Evolutionary conservation across 1,140 invertebrate genomes (phyloP).

Genomic region (Medauroidea extradentata): DNA sequence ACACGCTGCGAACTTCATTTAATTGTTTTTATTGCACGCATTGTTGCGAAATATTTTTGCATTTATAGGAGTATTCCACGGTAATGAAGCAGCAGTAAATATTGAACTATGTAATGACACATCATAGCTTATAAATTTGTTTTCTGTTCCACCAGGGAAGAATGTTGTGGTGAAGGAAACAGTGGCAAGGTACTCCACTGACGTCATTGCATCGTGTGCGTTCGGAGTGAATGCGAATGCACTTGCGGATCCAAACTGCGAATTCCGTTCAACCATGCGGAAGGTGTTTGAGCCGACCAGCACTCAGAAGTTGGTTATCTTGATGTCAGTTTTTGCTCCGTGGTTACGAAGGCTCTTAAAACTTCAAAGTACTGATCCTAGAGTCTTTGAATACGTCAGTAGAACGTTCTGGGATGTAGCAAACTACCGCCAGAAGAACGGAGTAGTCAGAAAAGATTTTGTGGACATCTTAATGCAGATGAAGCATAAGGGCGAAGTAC

Average conservation of each 20-base stretch:
- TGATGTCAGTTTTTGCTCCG: conserved; percentile 23
- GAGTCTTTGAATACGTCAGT: conserved; percentile 23
- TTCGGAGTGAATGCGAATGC: conserved; percentile 36
- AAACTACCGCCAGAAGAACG: conserved; percentile 25
- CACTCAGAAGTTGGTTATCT: conserved; percentile 20
- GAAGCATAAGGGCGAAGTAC: conserved; percentile 1
- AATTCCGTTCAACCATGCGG: conserved; percentile 33
- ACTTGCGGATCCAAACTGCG: conserved; percentile 30
- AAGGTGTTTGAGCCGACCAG: conserved; percentile 28
- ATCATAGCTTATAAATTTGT: no score
- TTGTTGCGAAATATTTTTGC: no score
- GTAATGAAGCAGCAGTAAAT: no score
- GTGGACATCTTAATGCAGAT: conserved; percentile 12
- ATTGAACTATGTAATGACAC: no score
- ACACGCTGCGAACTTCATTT: no score
- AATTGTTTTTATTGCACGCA: no score
- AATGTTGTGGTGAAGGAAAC: background rate
- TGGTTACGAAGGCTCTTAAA: conserved; percentile 24
- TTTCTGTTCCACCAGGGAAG: background rate
- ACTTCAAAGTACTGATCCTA: conserved; percentile 18
- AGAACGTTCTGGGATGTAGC: conserved; percentile 21
- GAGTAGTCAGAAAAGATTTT: conserved; percentile 27
- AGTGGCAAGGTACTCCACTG: conserved; percentile 12
- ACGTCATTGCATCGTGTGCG: conserved; percentile 33
- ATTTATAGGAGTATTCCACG: no score